Base-by-base conservation (phyloP, 2,888 invertebrate species). In the Petrophora chlorosata region DNA sequence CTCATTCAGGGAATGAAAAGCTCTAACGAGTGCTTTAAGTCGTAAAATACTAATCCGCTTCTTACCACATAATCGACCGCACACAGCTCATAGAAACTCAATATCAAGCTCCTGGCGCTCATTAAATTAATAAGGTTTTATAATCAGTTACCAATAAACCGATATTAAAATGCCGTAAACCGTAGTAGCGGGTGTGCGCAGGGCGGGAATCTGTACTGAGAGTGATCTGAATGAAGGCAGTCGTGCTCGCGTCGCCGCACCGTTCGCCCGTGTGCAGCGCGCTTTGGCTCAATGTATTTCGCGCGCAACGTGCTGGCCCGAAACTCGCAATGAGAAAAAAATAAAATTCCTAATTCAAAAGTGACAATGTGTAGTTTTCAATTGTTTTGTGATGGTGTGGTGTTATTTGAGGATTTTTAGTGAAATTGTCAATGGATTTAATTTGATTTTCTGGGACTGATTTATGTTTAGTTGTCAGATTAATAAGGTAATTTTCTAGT, bases 131-230 rank as follows among this genome's bases (percentile, higher is more conserved):
- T 46, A 32, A 42, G 29, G 35, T 41, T 43, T 53, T 43, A 40
- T 44, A 52, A 47, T 47, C 49, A 52, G 42, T 53, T 23, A 49
- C 40, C 42, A 53, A 50, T 58, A 42, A 56, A 59, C 56, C 59
- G 60, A 59, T 66, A 67, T 70, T 56, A 69, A 63, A 67, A 63
- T 56, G 34, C 17, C 16, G 34, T 17, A 39, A 50, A 39, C 49
- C 39, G 22, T 50, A 44, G 59, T 59, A 54, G 42, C 43, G 52
- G 35, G 14, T 47, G 39, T 56, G 59, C 56, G 54, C 48, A 54
- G 59, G 56, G 59, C 50, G 56, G 59, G 43, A 50, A 56, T 56
- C 56, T 59, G 53, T 48, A 42, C 28, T 16, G 25, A 50, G 39
- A 44, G 42, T 50, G 54, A 59, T 59, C 46, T 53, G 48, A 54